Conservation (phyloP, 1,140 invertebrate species). For the Dreissena rostriformis region DNA sequence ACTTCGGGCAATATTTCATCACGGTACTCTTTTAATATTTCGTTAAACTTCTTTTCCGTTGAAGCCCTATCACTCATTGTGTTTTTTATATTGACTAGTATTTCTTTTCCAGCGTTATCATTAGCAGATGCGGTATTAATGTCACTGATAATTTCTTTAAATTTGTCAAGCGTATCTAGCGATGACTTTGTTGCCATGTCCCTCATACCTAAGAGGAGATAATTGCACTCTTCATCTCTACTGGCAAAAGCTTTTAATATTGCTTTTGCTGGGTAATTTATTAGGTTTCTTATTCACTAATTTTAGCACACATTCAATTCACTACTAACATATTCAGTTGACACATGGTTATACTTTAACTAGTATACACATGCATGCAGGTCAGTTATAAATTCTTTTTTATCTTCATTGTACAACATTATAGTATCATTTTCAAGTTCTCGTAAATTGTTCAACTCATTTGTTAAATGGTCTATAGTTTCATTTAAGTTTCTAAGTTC, state of each 20-base stretch:
- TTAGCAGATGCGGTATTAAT: not conserved
- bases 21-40: constrained; percentile 17
- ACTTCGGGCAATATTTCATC: constrained; percentile 13
- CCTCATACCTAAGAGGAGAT: not conserved
- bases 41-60: constrained; percentile 55
- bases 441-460: not conserved
- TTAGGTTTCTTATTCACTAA: constrained; percentile 5
- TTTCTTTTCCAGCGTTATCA: constrained; percentile 17
- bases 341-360: constrained; percentile 5
- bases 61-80: constrained; percentile 50
- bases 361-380: constrained; percentile 20
- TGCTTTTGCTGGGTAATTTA: not conserved
- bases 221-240: not conserved
- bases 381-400: not conserved
- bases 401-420: constrained; percentile 9
- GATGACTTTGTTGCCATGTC: not conserved
- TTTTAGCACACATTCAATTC: constrained; percentile 2
- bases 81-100: constrained; percentile 42
- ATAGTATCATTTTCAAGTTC: not conserved
- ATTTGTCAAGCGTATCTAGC: not conserved
- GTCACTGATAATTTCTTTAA: not conserved
- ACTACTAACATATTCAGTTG: constrained; percentile 13
- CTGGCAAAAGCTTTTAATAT: not conserved
- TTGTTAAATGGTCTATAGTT: no score
- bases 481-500: no score